Evolutionary conservation across 2,888 invertebrate genomes (phyloP), one percentile per base, ranked within the genome.

Genomic region (Fragum fragum): DNA sequence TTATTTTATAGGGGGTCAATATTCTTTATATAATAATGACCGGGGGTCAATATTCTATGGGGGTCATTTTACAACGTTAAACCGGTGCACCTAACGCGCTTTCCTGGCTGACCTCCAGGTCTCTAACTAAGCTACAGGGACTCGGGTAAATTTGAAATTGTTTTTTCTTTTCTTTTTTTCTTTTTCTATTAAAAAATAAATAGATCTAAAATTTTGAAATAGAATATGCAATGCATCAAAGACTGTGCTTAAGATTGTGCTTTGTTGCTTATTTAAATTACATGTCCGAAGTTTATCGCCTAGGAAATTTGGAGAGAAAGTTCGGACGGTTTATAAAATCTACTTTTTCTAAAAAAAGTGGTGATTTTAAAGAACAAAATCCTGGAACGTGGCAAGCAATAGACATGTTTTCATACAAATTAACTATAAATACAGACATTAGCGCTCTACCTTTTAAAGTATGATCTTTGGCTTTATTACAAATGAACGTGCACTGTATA

Each of bases 1-100:
- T 47, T 47, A n/a, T 47, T 47, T 47, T 47, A 47, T 47, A 47
- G n/a, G 47, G 47, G 47, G 47, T n/a, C 47, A 47, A 47, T 47
- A 47, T 47, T 47, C 47, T 47, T 47, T 47, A 47, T 47, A 47
- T 47, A 47, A 47, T 47, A 47, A 47, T 47, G 47, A 47, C 47
- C 47, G 47, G n/a, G 47, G 47, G n/a, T 47, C 47, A 47, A 47
- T 47, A 47, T 47, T 47, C 47, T 47, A 47, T 47, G 47, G 47
- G 47, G n/a, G 47, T 47, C 47, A 47, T 47, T 47, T 47, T 47
- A 47, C 47, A 47, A 47, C 47, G 47, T 47, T 47, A 47, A 5
- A 47, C 47, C 47, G 47, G 47, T 14, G 47, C 47, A 47, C 47
- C 47, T 47, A 18, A 5, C 47, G 47, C 47, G 47, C 47, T 47